Evolutionary conservation across 2,888 invertebrate species (phyloP).

Genomic region (Spatulosminthurus flaviceps): DNA sequence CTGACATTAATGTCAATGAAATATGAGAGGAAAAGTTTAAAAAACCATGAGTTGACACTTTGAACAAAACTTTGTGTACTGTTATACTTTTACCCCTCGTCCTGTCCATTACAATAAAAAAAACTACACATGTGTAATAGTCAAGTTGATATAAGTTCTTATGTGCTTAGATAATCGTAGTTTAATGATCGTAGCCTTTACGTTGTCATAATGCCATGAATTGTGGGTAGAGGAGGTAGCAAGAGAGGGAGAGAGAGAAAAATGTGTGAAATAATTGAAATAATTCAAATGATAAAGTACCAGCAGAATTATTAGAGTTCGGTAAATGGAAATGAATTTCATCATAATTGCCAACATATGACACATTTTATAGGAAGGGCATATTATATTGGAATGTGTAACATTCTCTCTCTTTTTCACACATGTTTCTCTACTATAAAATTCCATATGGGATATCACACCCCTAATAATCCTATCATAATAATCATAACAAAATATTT

Average conservation of each 20-base stretch:
- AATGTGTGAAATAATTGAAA: conserved; percentile 32
- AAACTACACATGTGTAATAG: no score
- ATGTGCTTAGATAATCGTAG: no score
- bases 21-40: conserved; percentile 30
- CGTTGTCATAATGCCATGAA: background rate
- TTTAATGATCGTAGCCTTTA: no score
- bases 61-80: background rate
- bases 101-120: no score
- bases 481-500: background rate
- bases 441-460: conserved; percentile 10
- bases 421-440: no score
- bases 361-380: background rate
- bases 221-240: background rate
- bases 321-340: conserved; percentile 28
- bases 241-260: background rate
- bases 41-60: conserved; percentile 39
- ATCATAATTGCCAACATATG: conserved; percentile 25
- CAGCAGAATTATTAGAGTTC: background rate
- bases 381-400: background rate
- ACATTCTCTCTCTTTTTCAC: background rate
- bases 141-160: no score
- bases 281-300: conserved; percentile 29
- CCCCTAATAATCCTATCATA: background rate
- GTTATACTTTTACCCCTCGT: no score
- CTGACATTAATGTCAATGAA: conserved; percentile 44